Evolutionary conservation across 1,140 invertebrate genomes (phyloP).

Genomic region (Neoseiulus cucumeris): DNA sequence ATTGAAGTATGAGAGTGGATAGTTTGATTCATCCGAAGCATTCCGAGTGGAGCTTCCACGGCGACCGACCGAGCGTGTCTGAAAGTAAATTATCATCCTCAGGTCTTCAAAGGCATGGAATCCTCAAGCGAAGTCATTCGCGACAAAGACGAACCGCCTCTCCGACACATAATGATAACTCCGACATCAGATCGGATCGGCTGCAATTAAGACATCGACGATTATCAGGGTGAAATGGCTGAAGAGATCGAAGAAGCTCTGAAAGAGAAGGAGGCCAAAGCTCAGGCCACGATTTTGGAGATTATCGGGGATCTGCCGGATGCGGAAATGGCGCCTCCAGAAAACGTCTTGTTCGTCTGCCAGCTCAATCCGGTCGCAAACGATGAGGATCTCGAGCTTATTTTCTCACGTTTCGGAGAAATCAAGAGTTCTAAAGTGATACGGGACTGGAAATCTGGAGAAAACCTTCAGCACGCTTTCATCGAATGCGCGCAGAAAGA

Average conservation of each 20-base stretch:
- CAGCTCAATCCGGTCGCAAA: slow-evolving; percentile 97
- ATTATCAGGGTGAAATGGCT: slow-evolving; percentile 55
- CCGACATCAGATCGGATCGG: slow-evolving; percentile 64
- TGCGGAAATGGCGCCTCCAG: slow-evolving; percentile 88
- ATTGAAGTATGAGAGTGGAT: no score
- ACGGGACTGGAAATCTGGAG: slow-evolving; percentile 68
- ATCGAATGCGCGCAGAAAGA: slow-evolving; percentile 85
- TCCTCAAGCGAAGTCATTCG: no score
- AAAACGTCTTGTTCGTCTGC: slow-evolving; percentile 98
- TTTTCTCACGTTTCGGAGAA: slow-evolving; percentile 92
- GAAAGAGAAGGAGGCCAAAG: slow-evolving; percentile 78
- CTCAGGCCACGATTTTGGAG: slow-evolving; percentile 88
- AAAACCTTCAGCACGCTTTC: slow-evolving; percentile 96
- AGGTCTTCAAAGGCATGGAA: no score
- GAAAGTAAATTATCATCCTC: no score
- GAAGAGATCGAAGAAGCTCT: slow-evolving; percentile 70
- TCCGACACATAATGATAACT: no score
- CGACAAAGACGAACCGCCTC: no score
- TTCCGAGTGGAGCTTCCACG: no score
- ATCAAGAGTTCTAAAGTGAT: slow-evolving; percentile 93
- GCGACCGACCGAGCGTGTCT: no score
- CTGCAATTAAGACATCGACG: slow-evolving; percentile 84
- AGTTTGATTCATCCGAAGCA: no score
- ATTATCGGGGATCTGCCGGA: slow-evolving; percentile 95
- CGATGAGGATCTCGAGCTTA: slow-evolving; percentile 91